Percentiles rank a stretch among this genome's conserved stretches.
Conservation (phyloP, 2,113 vertebrate genomes). For the Limnothrissa miodon region DNA sequence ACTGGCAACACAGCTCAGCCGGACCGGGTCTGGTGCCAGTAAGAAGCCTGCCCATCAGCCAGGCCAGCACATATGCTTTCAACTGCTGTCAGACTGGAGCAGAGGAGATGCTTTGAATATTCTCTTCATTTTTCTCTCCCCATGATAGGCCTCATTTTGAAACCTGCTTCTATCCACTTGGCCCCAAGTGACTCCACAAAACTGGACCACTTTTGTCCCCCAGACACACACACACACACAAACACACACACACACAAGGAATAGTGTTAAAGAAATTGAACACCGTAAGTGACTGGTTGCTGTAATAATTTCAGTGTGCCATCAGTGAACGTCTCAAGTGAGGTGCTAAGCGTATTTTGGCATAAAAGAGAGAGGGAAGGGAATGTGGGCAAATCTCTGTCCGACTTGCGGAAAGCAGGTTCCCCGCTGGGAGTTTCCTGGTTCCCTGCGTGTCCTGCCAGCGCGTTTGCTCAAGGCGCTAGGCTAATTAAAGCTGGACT, state of each 20-base stretch:
- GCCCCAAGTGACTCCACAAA: neutral
- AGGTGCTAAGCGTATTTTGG: neutral
- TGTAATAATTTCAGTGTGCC: neutral
- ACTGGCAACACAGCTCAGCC: constrained; percentile 43
- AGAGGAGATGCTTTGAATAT: neutral
- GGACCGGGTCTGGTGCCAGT: constrained; percentile 3
- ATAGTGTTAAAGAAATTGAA: neutral
- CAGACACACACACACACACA: neutral
- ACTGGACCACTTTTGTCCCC: neutral
- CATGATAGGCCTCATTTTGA: neutral
- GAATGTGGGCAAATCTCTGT: neutral
- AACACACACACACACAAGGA: neutral
- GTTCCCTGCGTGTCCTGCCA: constrained; percentile 31
- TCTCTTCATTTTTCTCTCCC: neutral
- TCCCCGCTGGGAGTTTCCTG: constrained; percentile 29
- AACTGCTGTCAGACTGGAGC: neutral
- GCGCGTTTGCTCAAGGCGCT: constrained; percentile 41
- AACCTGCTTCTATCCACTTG: neutral
- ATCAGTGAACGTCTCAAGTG: neutral
- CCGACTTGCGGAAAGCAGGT: neutral
- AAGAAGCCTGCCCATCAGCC: constrained; percentile 10
- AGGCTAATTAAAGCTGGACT: constrained; percentile 61
- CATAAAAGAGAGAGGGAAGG: neutral
- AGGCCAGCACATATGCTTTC: constrained; percentile 15
- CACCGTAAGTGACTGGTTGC: neutral